These are phyloP conservation scores for Frieseomelitta varia DNA, from an alignment of 1,140 invertebrate species.

Conservation along the genomic window DNA sequence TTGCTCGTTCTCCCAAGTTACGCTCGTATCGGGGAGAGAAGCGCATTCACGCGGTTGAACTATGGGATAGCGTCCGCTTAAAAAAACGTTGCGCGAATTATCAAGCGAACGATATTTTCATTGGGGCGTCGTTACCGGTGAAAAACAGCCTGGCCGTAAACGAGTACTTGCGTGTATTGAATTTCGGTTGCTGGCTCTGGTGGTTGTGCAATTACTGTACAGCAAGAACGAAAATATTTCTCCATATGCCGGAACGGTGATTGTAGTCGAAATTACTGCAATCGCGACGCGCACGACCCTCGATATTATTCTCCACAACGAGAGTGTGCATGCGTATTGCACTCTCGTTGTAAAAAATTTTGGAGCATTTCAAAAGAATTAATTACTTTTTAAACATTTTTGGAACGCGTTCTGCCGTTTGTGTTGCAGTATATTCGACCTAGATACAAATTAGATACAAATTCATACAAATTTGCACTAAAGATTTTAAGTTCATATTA, in stretches of 20 bases:
- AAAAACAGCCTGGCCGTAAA: slow-evolving; percentile 19
- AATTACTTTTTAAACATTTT: too few relatives aligned
- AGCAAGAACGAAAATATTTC: slow-evolving; percentile 9
- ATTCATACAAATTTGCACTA: too few relatives aligned
- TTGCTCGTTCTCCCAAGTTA: not conserved
- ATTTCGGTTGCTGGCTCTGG: not conserved
- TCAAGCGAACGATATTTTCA: slow-evolving; percentile 9
- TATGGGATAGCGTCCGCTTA: too few relatives aligned
- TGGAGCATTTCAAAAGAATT: too few relatives aligned
- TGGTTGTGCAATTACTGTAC: slow-evolving; percentile 16
- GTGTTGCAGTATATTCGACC: too few relatives aligned
- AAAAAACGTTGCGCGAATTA: not conserved
- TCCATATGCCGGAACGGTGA: slow-evolving; percentile 8
- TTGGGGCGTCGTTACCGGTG: not conserved
- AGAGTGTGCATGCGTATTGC: not conserved
- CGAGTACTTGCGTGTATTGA: slow-evolving; percentile 21
- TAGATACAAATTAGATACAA: too few relatives aligned
- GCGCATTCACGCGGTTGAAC: not conserved
- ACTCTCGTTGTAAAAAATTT: too few relatives aligned
- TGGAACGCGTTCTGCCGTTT: too few relatives aligned
- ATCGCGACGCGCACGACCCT: not conserved
- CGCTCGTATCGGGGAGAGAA: too few relatives aligned
- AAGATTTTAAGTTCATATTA: too few relatives aligned
- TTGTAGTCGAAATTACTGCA: slow-evolving; percentile 27
- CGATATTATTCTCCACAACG: not conserved